Evolutionary conservation across 2,113 vertebrate genomes (phyloP).

Genomic region (Rattus norvegicus): GRCr8 NC_086033.1:93534501-93535000

Average conservation of each 20-base stretch:
- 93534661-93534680: conserved; percentile 38
- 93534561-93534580: conserved; percentile 38
- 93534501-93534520: background rate
- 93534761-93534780: background rate
- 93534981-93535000: background rate
- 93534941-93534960: background rate
- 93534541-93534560: background rate
- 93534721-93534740: background rate
- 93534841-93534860: too few species aligned
- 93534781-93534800: background rate
- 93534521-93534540: conserved; percentile 42
- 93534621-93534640: conserved; percentile 49
- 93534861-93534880: background rate
- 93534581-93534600: conserved; percentile 52
- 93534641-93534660: conserved; percentile 66
- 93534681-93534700: background rate
- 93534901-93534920: background rate
- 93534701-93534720: background rate
- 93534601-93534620: conserved; percentile 61
- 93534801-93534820: background rate
- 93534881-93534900: background rate
- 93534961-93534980: background rate
- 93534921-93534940: background rate
- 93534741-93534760: background rate
- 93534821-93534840: too few species aligned